These are phyloP conservation scores for Eilema depressum DNA, from an alignment of 2,888 invertebrate species.

Conservation along the genomic window DNA sequence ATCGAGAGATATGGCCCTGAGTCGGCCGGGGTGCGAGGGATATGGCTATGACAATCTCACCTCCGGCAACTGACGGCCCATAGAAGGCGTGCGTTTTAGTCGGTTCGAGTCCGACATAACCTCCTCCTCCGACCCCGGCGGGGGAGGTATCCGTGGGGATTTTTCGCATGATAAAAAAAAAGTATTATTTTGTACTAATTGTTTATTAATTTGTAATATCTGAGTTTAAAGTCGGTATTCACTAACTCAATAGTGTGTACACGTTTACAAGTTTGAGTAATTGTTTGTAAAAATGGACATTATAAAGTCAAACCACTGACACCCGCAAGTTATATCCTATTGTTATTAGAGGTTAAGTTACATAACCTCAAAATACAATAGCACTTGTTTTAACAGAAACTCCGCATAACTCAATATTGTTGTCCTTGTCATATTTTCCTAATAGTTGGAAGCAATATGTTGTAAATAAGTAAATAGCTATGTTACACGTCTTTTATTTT, in stretches of 20 bases:
- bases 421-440: constrained; percentile 25
- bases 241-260: background rate
- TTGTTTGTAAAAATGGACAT: background rate
- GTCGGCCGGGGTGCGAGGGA: no score
- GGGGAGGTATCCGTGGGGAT: no score
- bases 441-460: constrained; percentile 9
- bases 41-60: no score
- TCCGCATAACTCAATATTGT: constrained; percentile 5
- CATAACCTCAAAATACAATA: constrained; percentile 25
- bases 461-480: constrained; percentile 7
- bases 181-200: background rate
- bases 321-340: constrained; percentile 14
- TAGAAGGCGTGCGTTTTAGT: no score
- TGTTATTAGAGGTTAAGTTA: constrained; percentile 20
- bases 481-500: background rate
- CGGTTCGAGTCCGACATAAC: no score
- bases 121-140: no score
- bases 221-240: background rate
- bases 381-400: constrained; percentile 20
- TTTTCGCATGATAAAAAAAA: no score
- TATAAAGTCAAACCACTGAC: constrained; percentile 1
- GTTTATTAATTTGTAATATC: background rate
- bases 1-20: no score
- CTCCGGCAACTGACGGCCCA: no score
- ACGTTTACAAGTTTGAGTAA: background rate